Percentiles rank a stretch among this genome's conserved stretches.
Evolutionary conservation across 2,797 vertebrate genomes (phyloP).

Genomic region (Fringilla coelebs): DNA sequence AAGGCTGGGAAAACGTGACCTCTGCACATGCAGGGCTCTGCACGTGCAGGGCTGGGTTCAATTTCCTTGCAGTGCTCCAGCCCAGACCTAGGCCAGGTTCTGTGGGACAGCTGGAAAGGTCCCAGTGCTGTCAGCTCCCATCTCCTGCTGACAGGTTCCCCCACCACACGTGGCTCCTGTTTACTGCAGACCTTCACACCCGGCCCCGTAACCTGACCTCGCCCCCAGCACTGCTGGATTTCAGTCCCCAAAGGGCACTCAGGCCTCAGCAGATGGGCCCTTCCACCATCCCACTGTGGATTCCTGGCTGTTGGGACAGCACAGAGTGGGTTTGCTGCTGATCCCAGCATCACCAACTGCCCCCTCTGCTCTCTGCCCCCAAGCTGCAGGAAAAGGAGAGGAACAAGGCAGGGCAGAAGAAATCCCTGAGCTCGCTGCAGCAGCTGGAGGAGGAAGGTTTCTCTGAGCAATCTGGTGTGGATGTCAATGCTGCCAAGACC

Average conservation of each 20-base stretch:
- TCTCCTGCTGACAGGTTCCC: background rate
- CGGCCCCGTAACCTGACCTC: background rate
- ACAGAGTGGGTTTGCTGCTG: background rate
- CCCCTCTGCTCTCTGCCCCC: background rate
- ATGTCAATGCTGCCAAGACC: background rate
- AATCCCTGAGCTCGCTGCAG: conserved; percentile 50
- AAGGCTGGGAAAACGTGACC: fast-evolving
- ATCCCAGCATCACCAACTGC: background rate
- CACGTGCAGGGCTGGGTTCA: background rate
- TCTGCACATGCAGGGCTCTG: background rate
- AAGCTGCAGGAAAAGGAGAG: conserved; percentile 57
- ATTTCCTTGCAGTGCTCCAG: background rate
- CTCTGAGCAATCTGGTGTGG: background rate
- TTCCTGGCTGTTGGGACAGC: background rate
- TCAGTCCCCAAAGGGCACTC: background rate
- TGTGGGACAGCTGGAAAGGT: background rate
- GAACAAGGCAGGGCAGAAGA: conserved; percentile 56
- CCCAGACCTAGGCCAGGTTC: background rate
- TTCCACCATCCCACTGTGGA: background rate
- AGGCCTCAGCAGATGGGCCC: background rate
- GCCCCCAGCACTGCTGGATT: background rate
- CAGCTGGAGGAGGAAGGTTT: conserved; percentile 30
- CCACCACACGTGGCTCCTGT: background rate
- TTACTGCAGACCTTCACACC: background rate
- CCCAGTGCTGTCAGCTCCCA: background rate